Conservation (phyloP, 2,797 vertebrate species). For the Manis crassicaudata region DNA sequence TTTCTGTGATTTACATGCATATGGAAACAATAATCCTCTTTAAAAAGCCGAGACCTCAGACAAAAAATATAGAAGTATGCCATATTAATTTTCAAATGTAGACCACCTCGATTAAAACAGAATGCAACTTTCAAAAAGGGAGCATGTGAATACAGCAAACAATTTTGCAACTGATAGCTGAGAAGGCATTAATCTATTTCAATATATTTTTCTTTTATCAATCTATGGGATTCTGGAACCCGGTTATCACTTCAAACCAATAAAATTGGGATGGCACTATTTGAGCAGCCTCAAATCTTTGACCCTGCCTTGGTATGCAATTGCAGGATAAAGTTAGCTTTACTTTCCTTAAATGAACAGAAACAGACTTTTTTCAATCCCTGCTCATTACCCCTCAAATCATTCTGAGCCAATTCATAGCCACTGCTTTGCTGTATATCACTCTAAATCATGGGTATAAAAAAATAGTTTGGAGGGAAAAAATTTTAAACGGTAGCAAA, state of each 20-base stretch:
- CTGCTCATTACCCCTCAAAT: constrained; percentile 70
- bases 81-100: constrained; percentile 63
- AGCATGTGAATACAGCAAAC: constrained; percentile 42
- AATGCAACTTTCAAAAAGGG: constrained; percentile 70
- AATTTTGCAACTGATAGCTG: constrained; percentile 62
- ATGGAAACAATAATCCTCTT: background rate
- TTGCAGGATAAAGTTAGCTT: constrained; percentile 78
- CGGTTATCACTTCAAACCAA: constrained; percentile 62
- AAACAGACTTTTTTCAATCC: constrained; percentile 70
- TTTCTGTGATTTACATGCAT: background rate
- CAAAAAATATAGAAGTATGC: constrained; percentile 30
- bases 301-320: constrained; percentile 60
- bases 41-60: constrained; percentile 35
- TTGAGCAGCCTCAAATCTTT: constrained; percentile 73
- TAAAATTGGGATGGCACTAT: constrained; percentile 66
- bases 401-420: constrained; percentile 76
- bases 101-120: constrained; percentile 63
- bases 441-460: constrained; percentile 74
- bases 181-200: constrained; percentile 63
- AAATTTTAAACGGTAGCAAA: constrained; percentile 66
- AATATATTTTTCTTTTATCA: constrained; percentile 72
- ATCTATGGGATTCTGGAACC: constrained; percentile 64
- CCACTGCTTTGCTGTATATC: constrained; percentile 70
- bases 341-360: constrained; percentile 68
- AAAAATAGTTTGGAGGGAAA: constrained; percentile 69